These are phyloP conservation scores for Idaea biselata DNA, from an alignment of 2,888 invertebrate species.

Conservation along the genomic window DNA sequence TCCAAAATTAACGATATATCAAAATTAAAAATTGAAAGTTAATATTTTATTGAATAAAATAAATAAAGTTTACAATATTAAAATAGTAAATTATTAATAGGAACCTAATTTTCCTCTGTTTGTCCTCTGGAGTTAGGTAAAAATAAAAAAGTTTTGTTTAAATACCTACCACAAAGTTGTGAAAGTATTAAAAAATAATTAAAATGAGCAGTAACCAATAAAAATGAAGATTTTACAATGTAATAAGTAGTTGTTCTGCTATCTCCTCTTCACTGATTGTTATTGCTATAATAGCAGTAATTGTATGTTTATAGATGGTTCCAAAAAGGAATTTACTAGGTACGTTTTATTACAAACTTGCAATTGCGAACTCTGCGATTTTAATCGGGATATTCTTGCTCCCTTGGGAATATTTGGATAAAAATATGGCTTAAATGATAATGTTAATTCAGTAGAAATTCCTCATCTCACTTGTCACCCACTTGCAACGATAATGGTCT, in stretches of 20 bases:
- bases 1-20: no score
- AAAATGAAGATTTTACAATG: not conserved
- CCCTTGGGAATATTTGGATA: no score
- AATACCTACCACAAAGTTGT: not conserved
- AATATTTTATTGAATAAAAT: no score
- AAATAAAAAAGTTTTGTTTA: not conserved
- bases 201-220: not conserved
- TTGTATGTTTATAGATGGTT: not conserved
- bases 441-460: not conserved
- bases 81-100: no score
- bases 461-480: not conserved
- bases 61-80: no score
- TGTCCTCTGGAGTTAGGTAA: no score
- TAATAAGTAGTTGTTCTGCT: not conserved
- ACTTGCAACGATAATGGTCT: constrained; percentile 2
- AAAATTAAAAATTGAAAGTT: no score
- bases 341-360: no score
- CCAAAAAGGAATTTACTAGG: not conserved
- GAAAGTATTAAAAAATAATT: not conserved
- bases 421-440: not conserved
- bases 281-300: not conserved
- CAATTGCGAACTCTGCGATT: no score
- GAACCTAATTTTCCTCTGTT: no score
- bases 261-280: not conserved
- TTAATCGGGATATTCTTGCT: no score